Base-by-base conservation (phyloP, 2,113 vertebrate genomes). In the Ammodytes marinus region DNA sequence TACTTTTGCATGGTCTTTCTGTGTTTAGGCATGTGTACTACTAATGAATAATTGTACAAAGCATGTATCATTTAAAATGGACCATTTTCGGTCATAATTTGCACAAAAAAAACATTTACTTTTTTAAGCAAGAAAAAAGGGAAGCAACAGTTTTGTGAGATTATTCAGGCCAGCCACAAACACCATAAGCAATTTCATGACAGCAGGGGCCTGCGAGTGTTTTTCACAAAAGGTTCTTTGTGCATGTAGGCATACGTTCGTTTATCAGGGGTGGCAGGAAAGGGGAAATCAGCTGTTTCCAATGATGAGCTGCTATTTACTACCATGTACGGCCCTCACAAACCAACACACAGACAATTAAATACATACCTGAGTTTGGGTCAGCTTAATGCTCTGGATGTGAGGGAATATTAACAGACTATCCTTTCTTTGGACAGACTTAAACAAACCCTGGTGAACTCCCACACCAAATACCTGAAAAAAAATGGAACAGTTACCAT, bases 381-480 rank as follows among this genome's bases (percentile, higher is more conserved):
- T 97, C 10, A 96, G 91, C 91, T 96, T 97, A 93, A 99, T 96
- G 87, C 95, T 97, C 66, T 97, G 96, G 85, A 99, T 96, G 69
- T 97, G 96, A 63, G 97, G 97, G 90, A 99, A 96, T 77, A 99
- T 90, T 79, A 99, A 94, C 80, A 95, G 88, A 60, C 95, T 89
- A 15, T 96, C 95, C 89, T 95, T 96, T 75, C 91, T 92, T 72
- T 92, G 92, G 89, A 95, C 91, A 43, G 95, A 95, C 86, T 95
- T 95, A 81, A 94, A 71, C 74, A 95, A 94, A 53, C 93, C 90
- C 19, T 14, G 82, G 46, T 92, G 92, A 82, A 92, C 91, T 79
- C 98, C 98, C 17, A 93, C 93, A 93, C 98, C 98, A 95, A 96
- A 98, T n/a, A 99, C 95, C 98, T 99, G 76, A 1, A 49, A 68